These are phyloP conservation scores for Anticlea derivata DNA, from an alignment of 2,888 invertebrate species.

Conservation along the genomic window DNA sequence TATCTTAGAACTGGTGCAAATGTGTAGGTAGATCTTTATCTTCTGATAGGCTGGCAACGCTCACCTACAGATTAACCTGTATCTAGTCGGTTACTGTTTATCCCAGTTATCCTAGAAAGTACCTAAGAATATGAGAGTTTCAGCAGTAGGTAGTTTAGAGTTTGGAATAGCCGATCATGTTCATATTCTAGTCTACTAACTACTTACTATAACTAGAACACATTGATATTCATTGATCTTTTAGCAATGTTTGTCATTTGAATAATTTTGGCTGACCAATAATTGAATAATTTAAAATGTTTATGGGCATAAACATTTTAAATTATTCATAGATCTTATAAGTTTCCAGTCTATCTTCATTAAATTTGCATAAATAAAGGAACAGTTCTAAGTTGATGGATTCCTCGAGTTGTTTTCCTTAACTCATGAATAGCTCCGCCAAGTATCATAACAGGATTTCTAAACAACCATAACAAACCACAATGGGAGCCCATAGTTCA, in stretches of 20 bases:
- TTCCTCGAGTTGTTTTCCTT: conserved; percentile 38
- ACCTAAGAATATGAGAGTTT: no score
- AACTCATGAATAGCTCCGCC: conserved; percentile 31
- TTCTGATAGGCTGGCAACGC: background rate
- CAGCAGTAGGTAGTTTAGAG: no score
- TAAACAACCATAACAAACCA: conserved; percentile 47
- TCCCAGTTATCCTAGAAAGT: no score
- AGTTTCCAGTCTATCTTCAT: no score
- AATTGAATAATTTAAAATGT: no score
- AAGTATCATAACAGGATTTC: conserved; percentile 42
- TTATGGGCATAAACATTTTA: background rate
- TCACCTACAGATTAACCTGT: no score
- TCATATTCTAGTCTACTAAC: no score
- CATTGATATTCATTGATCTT: conserved; percentile 1
- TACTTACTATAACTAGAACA: background rate
- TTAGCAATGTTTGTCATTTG: background rate
- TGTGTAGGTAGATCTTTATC: conserved; percentile 1
- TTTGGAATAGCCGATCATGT: no score
- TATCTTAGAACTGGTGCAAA: conserved; percentile 3
- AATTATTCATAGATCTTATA: background rate
- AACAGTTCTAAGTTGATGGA: conserved; percentile 15
- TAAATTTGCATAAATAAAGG: conserved; percentile 7
- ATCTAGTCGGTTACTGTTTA: background rate
- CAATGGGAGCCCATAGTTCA: conserved; percentile 42
- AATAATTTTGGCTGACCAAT: background rate